These are phyloP conservation scores for Sceloporus tristichus DNA, from an alignment of 2,113 vertebrate genomes.

Conservation along the genomic window DNA sequence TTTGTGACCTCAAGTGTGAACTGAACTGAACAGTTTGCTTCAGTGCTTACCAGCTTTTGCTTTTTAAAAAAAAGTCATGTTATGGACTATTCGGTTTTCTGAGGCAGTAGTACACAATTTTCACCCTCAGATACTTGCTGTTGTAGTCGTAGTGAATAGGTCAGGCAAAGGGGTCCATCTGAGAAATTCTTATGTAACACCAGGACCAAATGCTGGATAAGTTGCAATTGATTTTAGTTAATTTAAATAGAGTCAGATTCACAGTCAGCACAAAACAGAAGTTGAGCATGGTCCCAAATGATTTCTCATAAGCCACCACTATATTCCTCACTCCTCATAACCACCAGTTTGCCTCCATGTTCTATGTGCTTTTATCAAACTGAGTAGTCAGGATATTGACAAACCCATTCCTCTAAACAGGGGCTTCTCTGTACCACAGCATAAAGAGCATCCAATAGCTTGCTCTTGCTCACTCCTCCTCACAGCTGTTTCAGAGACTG, in stretches of 20 bases:
- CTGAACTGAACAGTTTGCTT: slow-evolving; percentile 76
- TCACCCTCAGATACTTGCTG: slow-evolving; percentile 63
- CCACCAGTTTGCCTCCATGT: too few species aligned
- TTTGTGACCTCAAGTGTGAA: slow-evolving; percentile 79
- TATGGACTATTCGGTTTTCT: slow-evolving; percentile 37
- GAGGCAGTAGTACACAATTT: slow-evolving; percentile 62
- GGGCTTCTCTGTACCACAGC: too few species aligned
- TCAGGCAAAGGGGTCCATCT: slow-evolving; percentile 44
- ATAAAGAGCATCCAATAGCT: too few species aligned
- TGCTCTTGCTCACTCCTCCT: too few species aligned
- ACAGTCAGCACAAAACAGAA: background rate
- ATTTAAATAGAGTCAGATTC: background rate
- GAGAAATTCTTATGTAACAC: slow-evolving; percentile 59
- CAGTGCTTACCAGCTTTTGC: slow-evolving; percentile 68
- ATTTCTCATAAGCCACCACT: background rate
- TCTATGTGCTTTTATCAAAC: too few species aligned
- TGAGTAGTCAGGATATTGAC: too few species aligned
- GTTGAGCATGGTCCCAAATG: background rate
- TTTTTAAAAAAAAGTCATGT: slow-evolving; percentile 57
- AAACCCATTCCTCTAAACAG: too few species aligned
- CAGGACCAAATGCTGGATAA: slow-evolving; percentile 47
- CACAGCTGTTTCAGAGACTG: too few species aligned
- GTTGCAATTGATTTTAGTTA: slow-evolving; percentile 27
- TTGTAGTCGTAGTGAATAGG: slow-evolving; percentile 60
- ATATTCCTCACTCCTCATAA: background rate